A percentile compares a stretch with the other conserved stretches of the same genome.
These are phyloP conservation scores for Aricia artaxerxes DNA, from an alignment of 2,888 invertebrate genomes.

Conservation along the genomic window DNA sequence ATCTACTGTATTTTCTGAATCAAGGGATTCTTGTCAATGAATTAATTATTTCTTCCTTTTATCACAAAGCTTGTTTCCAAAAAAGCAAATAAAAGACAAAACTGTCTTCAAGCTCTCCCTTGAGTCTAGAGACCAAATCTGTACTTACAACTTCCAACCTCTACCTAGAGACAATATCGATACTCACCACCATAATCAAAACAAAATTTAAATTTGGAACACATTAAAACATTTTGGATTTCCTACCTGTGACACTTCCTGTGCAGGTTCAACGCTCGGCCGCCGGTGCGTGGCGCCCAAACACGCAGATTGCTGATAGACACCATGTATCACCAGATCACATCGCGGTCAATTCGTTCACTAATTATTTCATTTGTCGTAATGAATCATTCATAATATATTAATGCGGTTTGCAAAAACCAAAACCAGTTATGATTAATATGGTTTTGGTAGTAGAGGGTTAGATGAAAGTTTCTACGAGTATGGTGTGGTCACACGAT, in stretches of 20 bases:
- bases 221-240: slow-evolving; percentile 2
- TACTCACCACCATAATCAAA: neutral
- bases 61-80: too few relatives aligned
- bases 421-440: neutral
- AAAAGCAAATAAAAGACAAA: neutral
- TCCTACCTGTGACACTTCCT: slow-evolving; percentile 66
- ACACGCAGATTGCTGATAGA: slow-evolving; percentile 46
- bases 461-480: neutral
- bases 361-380: slow-evolving; percentile 11
- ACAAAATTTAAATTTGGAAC: neutral
- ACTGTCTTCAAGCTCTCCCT: neutral
- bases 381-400: slow-evolving; percentile 7
- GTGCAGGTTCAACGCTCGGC: slow-evolving; percentile 63
- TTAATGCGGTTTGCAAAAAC: neutral
- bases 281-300: slow-evolving; percentile 60
- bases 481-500: too few relatives aligned
- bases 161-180: neutral
- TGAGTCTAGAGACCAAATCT: neutral
- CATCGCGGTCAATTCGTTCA: slow-evolving; percentile 21
- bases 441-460: neutral
- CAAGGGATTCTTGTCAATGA: too few relatives aligned
- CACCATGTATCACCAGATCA: neutral
- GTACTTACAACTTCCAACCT: neutral
- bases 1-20: too few relatives aligned
- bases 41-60: too few relatives aligned